A percentile compares a stretch with the other conserved stretches of the same genome.
phyloP scores from a whole-genome alignment of 2,888 invertebrate genomes.

The Apantesis nais region DNA sequence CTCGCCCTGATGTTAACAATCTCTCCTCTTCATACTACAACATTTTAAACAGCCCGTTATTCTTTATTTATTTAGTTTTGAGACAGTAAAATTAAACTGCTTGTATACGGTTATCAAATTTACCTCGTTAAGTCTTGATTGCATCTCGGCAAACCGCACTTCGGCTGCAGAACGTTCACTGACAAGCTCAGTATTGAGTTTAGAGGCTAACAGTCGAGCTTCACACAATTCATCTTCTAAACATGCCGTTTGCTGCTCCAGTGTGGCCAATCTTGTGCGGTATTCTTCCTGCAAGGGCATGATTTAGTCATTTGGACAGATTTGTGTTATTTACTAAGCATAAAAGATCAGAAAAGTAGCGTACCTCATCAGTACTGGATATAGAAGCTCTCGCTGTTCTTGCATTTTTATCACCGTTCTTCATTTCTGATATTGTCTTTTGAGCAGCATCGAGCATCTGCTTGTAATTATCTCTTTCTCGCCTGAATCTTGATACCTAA shows the following conservation, averaged over 20 bases:
- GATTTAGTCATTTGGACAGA: neutral
- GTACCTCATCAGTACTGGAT: conserved; percentile 90
- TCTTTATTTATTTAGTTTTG: neutral
- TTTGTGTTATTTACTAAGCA: neutral
- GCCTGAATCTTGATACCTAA: conserved; percentile 89
- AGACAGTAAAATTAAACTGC: neutral
- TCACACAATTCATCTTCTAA: conserved; percentile 96
- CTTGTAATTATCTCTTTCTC: conserved; percentile 95
- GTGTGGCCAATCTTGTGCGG: conserved; percentile 88
- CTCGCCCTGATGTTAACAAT: conserved; percentile 92
- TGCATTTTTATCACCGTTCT: conserved; percentile 80
- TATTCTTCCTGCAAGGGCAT: conserved; percentile 86
- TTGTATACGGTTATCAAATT: neutral
- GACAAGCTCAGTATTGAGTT: conserved; percentile 94
- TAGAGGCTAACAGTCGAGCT: conserved; percentile 91
- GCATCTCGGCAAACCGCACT: conserved; percentile 94
- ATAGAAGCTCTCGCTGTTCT: conserved; percentile 87
- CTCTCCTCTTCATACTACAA: conserved; percentile 93
- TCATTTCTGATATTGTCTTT: conserved; percentile 92
- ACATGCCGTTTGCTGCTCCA: conserved; percentile 94
- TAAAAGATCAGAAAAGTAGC: neutral
- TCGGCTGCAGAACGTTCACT: conserved; percentile 95
- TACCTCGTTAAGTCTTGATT: conserved; percentile 94
- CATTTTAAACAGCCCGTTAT: neutral
- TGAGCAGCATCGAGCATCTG: conserved; percentile 96